Evolutionary conservation across 2,113 vertebrate genomes (phyloP).

Genomic region (Picathartes gymnocephalus): DNA sequence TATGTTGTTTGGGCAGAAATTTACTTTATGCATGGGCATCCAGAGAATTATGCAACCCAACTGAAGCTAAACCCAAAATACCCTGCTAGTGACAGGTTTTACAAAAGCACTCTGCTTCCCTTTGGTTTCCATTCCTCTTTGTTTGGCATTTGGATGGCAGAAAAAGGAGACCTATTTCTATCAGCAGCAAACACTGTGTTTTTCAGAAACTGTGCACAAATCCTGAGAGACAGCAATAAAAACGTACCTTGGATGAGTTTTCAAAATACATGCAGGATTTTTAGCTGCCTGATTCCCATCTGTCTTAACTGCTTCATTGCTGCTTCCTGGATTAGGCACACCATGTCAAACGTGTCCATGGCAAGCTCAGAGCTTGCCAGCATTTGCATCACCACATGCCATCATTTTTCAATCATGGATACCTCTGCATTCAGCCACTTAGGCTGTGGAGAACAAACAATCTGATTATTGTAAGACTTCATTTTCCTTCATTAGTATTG

Average conservation of each 20-base stretch:
- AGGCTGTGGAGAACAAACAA: not conserved
- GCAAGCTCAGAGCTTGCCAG: not conserved
- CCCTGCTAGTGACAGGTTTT: constrained; percentile 42
- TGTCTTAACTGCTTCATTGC: constrained; percentile 22
- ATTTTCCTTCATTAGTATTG: constrained; percentile 1
- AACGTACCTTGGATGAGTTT: not conserved
- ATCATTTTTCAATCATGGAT: not conserved
- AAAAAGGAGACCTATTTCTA: constrained; percentile 18
- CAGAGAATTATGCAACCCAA: not conserved
- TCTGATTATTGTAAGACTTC: not conserved
- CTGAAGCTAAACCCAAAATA: constrained; percentile 36
- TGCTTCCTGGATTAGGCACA: not conserved
- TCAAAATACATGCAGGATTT: not conserved
- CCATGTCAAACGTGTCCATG: not conserved
- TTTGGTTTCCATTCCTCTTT: constrained; percentile 38
- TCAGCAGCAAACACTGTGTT: not conserved
- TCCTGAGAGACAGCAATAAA: not conserved
- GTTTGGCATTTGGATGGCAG: constrained; percentile 32
- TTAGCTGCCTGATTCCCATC: not conserved
- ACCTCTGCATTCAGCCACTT: not conserved
- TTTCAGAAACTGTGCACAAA: not conserved
- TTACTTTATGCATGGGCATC: not conserved
- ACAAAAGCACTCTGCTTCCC: constrained; percentile 49
- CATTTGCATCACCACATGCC: not conserved
- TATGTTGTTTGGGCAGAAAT: not conserved